Base-by-base conservation (phyloP, 2,797 vertebrate species). In the Micropoecilia bifurca region DNA sequence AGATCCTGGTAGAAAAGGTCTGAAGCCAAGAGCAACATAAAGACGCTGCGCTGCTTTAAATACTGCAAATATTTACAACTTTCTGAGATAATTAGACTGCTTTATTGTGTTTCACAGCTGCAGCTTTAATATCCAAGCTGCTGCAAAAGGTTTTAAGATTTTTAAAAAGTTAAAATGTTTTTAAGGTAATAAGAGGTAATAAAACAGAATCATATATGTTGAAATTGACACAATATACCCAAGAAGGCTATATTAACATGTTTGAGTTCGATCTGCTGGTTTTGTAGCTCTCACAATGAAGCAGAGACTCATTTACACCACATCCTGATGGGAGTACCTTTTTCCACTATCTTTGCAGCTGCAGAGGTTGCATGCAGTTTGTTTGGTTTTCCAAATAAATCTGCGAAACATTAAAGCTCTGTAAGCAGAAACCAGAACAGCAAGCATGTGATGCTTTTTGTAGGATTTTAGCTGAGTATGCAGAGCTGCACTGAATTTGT, bases 371-470 rank as follows among this genome's bases (percentile, higher is more conserved):
- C 68, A n/a, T n/a, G 41, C 39, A 71, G 41, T 68, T 25, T 68
- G 63, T 68, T 68, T 68, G 18, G 41, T 41, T 41, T 36, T 63
- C 61, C 61, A 74, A 74, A 76, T 20, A n/a, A 73, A 39, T 71
- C 63, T 68, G 12, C 69, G 63, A 76, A 77, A 77, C 22, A 14
- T 71, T 61, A n/a, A 75, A 55, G 13, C 53, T 76, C 16, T 68
- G 16, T 25, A 77, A 66, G 59, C 28, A 0, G 0, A 80, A 85
- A 66, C 0, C 22, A 68, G 63, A 68, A 68, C 63, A 22, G 22
- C 33, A 12, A 68, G 20, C 36, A 68, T 68, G 36, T 68, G 63
- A 68, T 25, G 39, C 63, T 39, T 68, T 68, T 39, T 68, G 36
- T 41, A 22, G 36, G 36, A 5, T 68, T 41, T 68, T 25, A 66